These are phyloP conservation scores for Nephila pilipes DNA, from an alignment of 1,140 invertebrate species.

Conservation along the genomic window DNA sequence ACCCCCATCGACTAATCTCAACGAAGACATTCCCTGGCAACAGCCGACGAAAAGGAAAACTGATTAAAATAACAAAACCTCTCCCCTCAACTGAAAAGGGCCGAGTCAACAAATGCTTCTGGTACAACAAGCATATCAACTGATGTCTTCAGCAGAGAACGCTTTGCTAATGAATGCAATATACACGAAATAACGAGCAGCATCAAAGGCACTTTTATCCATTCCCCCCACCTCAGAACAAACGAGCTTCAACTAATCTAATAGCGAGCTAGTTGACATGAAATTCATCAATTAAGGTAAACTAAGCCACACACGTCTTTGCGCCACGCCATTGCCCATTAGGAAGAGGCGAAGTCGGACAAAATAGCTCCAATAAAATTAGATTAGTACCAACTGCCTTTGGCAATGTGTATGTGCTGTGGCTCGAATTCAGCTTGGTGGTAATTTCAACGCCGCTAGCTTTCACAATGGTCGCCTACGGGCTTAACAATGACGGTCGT, in stretches of 20 bases:
- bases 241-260: constrained; percentile 56
- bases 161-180: constrained; percentile 46
- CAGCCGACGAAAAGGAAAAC: constrained; percentile 7
- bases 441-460: constrained; percentile 40
- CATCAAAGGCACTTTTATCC: neutral
- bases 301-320: constrained; percentile 70
- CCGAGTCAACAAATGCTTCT: constrained; percentile 30
- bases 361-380: constrained; percentile 72
- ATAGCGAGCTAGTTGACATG: constrained; percentile 55
- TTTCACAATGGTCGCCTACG: constrained; percentile 8
- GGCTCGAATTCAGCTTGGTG: constrained; percentile 29
- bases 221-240: neutral
- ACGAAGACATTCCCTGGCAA: neutral
- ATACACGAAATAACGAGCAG: constrained; percentile 43
- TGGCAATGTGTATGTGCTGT: constrained; percentile 2
- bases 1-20: neutral
- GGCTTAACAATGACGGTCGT: constrained; percentile 17
- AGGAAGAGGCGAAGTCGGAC: constrained; percentile 58
- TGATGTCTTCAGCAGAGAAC: neutral
- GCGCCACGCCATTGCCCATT: constrained; percentile 41
- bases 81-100: neutral
- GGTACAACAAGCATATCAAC: constrained; percentile 34
- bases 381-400: constrained; percentile 64
- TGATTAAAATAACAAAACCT: constrained; percentile 15
- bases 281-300: constrained; percentile 73